These are phyloP conservation scores for Catalaphyllia jardinei DNA, from an alignment of 64 coral and sea anemone species.

Conservation along the genomic window DNA sequence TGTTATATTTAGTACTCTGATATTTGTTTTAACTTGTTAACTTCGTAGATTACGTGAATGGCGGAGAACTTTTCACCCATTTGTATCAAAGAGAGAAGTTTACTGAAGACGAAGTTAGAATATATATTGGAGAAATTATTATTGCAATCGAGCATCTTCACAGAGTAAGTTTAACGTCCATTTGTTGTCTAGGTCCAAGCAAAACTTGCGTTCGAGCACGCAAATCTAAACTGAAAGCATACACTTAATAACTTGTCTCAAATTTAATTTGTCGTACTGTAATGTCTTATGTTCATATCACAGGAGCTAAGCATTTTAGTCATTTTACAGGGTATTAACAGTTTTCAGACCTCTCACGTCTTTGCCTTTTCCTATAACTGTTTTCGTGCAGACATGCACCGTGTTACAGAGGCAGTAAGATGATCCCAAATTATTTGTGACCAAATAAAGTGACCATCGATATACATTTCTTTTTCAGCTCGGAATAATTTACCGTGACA, in stretches of 20 bases:
- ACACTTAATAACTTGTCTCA: too few relatives aligned
- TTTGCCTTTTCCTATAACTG: background rate
- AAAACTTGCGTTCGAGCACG: constrained; percentile 2
- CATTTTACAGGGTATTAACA: too few relatives aligned
- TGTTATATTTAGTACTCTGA: background rate
- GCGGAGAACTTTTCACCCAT: constrained; percentile 95
- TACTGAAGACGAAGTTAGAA: constrained; percentile 91
- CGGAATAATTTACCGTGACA: constrained; percentile 99
- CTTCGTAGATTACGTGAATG: constrained; percentile 93
- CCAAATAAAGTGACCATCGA: background rate
- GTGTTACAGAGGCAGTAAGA: background rate
- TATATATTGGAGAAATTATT: constrained; percentile 97
- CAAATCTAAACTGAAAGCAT: background rate
- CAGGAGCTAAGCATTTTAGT: too few relatives aligned
- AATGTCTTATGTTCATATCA: too few relatives aligned
- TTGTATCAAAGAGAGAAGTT: constrained; percentile 98
- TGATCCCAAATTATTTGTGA: background rate
- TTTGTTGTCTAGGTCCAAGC: background rate
- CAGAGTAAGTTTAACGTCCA: constrained; percentile 53
- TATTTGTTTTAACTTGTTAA: constrained; percentile 16
- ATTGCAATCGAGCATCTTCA: constrained; percentile 98
- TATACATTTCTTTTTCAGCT: constrained; percentile 69
- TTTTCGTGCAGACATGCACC: background rate
- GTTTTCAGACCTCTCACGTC: too few relatives aligned
- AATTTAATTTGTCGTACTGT: too few relatives aligned